Evolutionary conservation across 2,888 invertebrate species (phyloP).

Genomic region (Drosophila mettleri): DNA sequence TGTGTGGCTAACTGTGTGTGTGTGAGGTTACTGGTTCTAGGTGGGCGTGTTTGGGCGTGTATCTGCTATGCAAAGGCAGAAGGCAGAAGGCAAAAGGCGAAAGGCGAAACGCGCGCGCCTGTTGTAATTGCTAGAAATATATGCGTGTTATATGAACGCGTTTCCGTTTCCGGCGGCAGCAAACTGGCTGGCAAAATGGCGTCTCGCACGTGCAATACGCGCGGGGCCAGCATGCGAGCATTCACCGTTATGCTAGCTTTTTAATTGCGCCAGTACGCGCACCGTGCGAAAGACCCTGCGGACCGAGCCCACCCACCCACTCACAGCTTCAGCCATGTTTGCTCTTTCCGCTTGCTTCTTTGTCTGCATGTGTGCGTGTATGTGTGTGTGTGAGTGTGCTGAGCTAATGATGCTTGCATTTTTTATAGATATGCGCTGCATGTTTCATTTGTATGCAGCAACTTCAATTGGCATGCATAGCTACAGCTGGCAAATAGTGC

Average conservation of each 20-base stretch:
- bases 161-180: conserved; percentile 43
- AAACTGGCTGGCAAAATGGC: conserved; percentile 43
- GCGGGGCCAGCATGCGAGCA: conserved; percentile 17
- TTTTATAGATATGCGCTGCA: conserved; percentile 32
- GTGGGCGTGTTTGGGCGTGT: background rate
- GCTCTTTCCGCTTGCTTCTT: background rate
- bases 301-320: conserved; percentile 1
- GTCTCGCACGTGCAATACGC: conserved; percentile 12
- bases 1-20: background rate
- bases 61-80: conserved; percentile 44
- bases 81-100: conserved; percentile 25
- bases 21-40: background rate
- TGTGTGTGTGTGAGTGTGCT: conserved; percentile 2
- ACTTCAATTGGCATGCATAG: background rate
- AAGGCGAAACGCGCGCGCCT: conserved; percentile 23
- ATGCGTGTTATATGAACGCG: conserved; percentile 57
- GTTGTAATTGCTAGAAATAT: conserved; percentile 48
- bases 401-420: conserved; percentile 58
- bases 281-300: background rate
- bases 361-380: background rate
- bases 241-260: conserved; percentile 46
- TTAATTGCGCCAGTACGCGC: conserved; percentile 49
- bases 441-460: conserved; percentile 17
- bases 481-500: background rate
- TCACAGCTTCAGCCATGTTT: conserved; percentile 17